These are phyloP conservation scores for Brachypterus glaber DNA, from an alignment of 2,888 invertebrate species.

Conservation along the genomic window DNA sequence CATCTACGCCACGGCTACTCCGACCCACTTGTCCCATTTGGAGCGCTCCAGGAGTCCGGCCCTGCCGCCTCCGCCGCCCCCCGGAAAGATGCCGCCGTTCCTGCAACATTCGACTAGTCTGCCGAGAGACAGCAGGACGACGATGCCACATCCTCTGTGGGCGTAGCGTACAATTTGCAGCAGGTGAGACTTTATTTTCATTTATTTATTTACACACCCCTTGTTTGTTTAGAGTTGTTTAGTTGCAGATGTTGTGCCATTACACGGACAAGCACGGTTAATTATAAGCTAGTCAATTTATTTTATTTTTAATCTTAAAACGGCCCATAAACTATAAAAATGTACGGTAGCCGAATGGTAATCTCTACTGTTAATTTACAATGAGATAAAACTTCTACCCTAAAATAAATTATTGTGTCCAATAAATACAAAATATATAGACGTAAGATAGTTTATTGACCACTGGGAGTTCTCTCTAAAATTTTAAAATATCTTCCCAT, in stretches of 20 bases:
- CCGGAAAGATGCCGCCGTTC: constrained; percentile 53
- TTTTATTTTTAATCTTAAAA: constrained; percentile 7
- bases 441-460: too few species aligned
- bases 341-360: constrained; percentile 1
- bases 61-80: constrained; percentile 49
- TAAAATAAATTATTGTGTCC: too few species aligned
- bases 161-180: constrained; percentile 63
- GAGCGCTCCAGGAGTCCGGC: constrained; percentile 51
- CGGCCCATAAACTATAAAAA: constrained; percentile 8
- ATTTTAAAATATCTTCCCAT: too few species aligned
- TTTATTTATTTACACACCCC: constrained; percentile 19
- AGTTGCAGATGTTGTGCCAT: constrained; percentile 22
- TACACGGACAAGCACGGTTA: too few species aligned
- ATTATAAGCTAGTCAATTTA: constrained; percentile 7
- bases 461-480: too few species aligned
- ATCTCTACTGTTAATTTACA: too few species aligned
- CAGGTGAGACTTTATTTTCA: constrained; percentile 30
- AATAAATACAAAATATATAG: too few species aligned
- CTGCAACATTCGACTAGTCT: constrained; percentile 43
- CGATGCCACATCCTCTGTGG: constrained; percentile 64
- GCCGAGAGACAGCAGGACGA: constrained; percentile 42
- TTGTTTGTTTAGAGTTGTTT: constrained; percentile 21
- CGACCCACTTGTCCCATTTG: constrained; percentile 33
- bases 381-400: too few species aligned
- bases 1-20: constrained; percentile 57